Base-by-base conservation (phyloP, 2,113 vertebrate species). In the Callaeas wilsoni region DNA sequence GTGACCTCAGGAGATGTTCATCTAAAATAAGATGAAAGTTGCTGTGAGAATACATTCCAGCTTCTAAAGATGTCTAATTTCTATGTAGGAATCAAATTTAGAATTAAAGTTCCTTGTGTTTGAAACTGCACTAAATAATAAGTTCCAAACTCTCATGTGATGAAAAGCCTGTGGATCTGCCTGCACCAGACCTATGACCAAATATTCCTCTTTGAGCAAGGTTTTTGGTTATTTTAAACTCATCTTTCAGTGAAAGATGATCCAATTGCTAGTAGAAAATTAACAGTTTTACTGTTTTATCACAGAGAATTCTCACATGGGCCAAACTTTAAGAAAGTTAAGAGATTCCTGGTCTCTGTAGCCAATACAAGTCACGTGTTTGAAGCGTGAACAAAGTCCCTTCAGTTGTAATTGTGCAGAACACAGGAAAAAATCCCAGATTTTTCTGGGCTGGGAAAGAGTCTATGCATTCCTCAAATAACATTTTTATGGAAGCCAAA, bases 1-100 rank as follows among this genome's bases (percentile, higher is more conserved):
- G 60, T 21, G 26, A 89, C 88, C 92, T 94, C 53, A 67, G 41
- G 47, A 94, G 88, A 90, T 81, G 64, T 33, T 52, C 5, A 15
- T 84, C 93, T 95, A 95, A 96, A 96, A 90, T 83, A 94, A 96
- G 85, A 96, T 86, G 30, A 90, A 93, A 91, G 35, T 88, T 96
- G 75, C 73, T 18, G 1, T 59, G 87, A 74, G 63, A 93, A 93
- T 41, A 30, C 71, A 62, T 94, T 90, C 64, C 85, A 95, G 16
- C 60, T 85, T 92, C 87, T 90, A 80, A 94, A 95, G 73, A 86
- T 0, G 9, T 52, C 84, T 94, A 94, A 94, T 94, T 94, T 89
- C 84, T 90, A 80, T 93, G 81, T 86, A 87, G 68, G 82, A 88
- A 88, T 80, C 70, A 91, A 85, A 95, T 95, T 94, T 93, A 90